Evolutionary conservation across 1,140 invertebrate species (phyloP).

Genomic region (Polypedilum pembai): DNA sequence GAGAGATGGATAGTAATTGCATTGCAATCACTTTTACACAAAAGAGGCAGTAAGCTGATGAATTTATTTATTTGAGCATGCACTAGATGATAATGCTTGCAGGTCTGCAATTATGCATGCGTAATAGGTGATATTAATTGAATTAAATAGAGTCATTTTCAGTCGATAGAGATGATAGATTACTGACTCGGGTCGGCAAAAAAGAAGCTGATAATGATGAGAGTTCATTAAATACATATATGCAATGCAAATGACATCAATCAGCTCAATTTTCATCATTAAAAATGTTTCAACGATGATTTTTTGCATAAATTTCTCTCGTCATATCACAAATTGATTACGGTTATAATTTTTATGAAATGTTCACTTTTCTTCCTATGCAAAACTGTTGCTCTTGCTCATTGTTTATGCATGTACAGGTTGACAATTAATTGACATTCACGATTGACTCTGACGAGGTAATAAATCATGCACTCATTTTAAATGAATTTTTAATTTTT

Average conservation of each 20-base stretch:
- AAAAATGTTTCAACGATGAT: not conserved
- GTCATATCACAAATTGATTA: not conserved
- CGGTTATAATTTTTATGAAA: not conserved
- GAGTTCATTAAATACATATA: not conserved
- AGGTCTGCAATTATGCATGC: not conserved
- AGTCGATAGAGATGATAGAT: slow-evolving; percentile 17
- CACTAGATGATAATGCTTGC: not conserved
- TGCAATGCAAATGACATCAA: not conserved
- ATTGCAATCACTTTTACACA: not conserved
- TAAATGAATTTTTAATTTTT: not conserved
- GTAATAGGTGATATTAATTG: slow-evolving; percentile 6
- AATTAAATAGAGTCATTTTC: slow-evolving; percentile 19
- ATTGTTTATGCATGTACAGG: too few relatives aligned
- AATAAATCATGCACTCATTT: slow-evolving; percentile 13
- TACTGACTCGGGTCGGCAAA: not conserved
- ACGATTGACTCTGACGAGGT: not conserved
- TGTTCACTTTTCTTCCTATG: not conserved
- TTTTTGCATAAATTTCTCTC: not conserved
- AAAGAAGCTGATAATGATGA: not conserved
- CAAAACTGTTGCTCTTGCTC: not conserved
- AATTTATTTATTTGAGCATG: not conserved
- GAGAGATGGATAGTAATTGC: slow-evolving; percentile 2
- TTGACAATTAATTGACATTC: not conserved
- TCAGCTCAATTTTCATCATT: slow-evolving; percentile 4
- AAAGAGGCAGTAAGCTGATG: not conserved